phyloP scores from a whole-genome alignment of 2,888 invertebrate species.

The Drosophila anceps region DNA sequence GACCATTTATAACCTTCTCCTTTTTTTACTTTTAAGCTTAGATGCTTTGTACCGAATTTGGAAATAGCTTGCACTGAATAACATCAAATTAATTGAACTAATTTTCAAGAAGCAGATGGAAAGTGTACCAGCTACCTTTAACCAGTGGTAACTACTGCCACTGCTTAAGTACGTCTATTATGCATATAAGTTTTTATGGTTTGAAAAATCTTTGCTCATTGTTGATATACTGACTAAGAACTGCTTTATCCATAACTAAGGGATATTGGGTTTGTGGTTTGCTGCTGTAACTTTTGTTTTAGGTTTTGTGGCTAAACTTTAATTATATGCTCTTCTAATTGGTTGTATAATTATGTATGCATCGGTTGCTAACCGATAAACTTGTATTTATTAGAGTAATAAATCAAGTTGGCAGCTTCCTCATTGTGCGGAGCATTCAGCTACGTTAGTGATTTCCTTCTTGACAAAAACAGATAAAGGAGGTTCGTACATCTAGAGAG shows the following conservation, averaged over 20 bases:
- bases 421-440: conserved; percentile 17
- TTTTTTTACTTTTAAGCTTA: too few species aligned
- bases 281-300: conserved; percentile 31
- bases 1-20: neutral
- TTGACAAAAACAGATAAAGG: neutral
- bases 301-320: conserved; percentile 48
- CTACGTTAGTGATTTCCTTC: neutral
- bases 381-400: conserved; percentile 80
- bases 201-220: neutral
- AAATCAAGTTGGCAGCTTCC: conserved; percentile 67
- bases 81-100: neutral
- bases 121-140: neutral
- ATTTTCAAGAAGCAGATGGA: neutral
- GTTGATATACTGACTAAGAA: neutral
- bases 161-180: neutral
- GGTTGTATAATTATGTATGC: conserved; percentile 75
- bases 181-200: neutral
- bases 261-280: conserved; percentile 37
- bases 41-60: neutral
- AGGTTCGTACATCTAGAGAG: neutral
- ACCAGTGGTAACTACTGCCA: neutral
- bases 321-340: conserved; percentile 72
- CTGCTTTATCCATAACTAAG: conserved; percentile 18
- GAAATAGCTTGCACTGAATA: neutral
- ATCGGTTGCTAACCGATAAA: conserved; percentile 77